Base-by-base conservation (phyloP, 2,113 vertebrate species). In the Ageneiosus marmoratus region DNA sequence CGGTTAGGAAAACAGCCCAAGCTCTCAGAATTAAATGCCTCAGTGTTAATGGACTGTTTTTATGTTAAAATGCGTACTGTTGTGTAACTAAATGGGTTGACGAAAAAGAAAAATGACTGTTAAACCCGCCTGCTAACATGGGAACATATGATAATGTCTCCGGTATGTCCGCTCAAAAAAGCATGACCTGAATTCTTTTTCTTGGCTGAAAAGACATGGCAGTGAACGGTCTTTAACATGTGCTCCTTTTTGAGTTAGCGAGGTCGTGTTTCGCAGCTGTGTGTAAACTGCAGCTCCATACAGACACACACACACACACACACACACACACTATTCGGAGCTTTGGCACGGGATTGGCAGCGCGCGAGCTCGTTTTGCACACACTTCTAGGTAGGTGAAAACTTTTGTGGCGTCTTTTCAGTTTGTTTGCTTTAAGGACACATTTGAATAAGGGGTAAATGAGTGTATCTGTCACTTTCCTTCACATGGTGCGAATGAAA, bases 211-310 rank as follows among this genome's bases (percentile, higher is more conserved):
- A 58, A 48, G 48, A n/a, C 37, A 29, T 24, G 60, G 69, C 6
- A 60, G 60, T 69, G 51, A 62, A 63, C 75, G 67, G 37, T 81
- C 78, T 89, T 79, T 84, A 81, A 89, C 87, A 89, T 90, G 85
- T 87, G 92, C 94, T 92, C 94, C 94, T 91, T 90, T 86, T 88
- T 15, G 34, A 50, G 18, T 58, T n/a, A 58, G 56, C 13, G 78
- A 51, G 48, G 76, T 76, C 24, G 20, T 50, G n/a, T 72, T 77
- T 60, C 67, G n/a, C 62, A 44, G 69, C 77, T 65, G 24, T 55
- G 46, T 80, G 70, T 18, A 67, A 63, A 62, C 72, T 69, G 58
- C 81, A 77, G 89, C 69, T n/a, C 24, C 44, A 9, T 50, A 5
- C 41, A 62, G 89, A 77, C 48, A n/a, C 32, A 18, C 56, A 46